Evolutionary conservation across 2,113 vertebrate genomes (phyloP), one percentile per base, ranked within the genome.

Genomic region (Pelusios castaneus): DNA sequence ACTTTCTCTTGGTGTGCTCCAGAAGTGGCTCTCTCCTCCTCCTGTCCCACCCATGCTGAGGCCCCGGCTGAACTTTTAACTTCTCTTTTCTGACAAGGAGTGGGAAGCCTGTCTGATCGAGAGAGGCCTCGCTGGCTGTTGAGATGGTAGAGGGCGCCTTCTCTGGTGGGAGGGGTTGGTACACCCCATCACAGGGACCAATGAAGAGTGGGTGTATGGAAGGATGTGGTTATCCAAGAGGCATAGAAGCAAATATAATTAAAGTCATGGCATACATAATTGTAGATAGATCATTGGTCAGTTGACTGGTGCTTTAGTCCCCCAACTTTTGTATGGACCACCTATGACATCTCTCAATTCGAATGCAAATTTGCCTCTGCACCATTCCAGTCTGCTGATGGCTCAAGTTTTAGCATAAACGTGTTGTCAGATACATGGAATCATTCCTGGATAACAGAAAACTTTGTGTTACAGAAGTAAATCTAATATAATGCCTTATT

Each of bases 191-290:
- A n/a, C n/a, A 47, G 29, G 52, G 83, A 75, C 92, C 10, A 17
- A 29, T 94, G 54, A 87, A 87, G 19, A n/a, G 27, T 73, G 77
- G 31, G 24, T 84, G 27, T 1, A 1, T 88, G 45, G 86, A 88
- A 89, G 22, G 58, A 84, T 70, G 17, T 41, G 54, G 41, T 75
- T 94, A 78, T 87, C 49, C 1, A 3, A 79, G 75, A 94, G 19
- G 17, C 38, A 17, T 38, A 38, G 25, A 11, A 89, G 85, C 38
- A 93, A 92, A 91, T 80, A 27, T 43, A 70, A 85, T 95, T 95
- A 51, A 31, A 38, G 16, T 90, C 60, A 63, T 56, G 86, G 52
- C 56, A 76, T 2, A 8, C 27, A 10, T 87, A 87, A 41, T 83
- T 67, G 34, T 38, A 67, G 63, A 67, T 67, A 67, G 31, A 63